Base-by-base conservation (phyloP, 1,140 invertebrate genomes). In the Harlomillsia oculata region DNA sequence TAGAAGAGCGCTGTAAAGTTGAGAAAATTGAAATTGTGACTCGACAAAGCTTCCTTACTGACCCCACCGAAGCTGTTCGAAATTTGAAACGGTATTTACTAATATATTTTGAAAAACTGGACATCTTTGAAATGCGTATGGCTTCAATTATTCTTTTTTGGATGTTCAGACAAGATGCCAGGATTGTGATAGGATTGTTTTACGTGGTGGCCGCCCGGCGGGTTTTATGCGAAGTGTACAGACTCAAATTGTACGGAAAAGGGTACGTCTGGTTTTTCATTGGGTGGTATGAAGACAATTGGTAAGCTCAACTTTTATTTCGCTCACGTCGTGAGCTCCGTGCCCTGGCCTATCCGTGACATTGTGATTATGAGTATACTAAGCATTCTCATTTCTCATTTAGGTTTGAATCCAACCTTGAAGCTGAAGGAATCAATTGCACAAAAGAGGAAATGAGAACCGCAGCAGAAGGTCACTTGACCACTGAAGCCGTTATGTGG, bases 231-330 rank as follows among this genome's bases (percentile, higher is more conserved):
- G 94, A 99, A 75, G 82, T 97, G 65, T 98, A 93, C 72, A 92
- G 92, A 67, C 87, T 96, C 62, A 84, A 85, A 43, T 75, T 99
- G 1, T 98, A 92, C 69, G 96, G 95, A 2, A 89, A 90, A 67
- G 88, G 88, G 32, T 93, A 97, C 74, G 95, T 99, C 0, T 99
- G 96, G 96, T 97, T 98, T 71, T 95, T 99, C 72, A 98, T 99
- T 67, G 96, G 88, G 37, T 99, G 96, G 96, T 99, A 99, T 71
- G 92, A 98, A 68, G 94, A 99, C 70, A 94, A 97, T 68, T 99
- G 96, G 96, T 99, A 93, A 70, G n/a, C n/a, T n/a, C n/a, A n/a
- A n/a, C n/a, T n/a, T n/a, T n/a, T n/a, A n/a, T n/a, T n/a, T n/a
- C n/a, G n/a, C n/a, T n/a, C n/a, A n/a, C n/a, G n/a, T n/a, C n/a